phyloP scores from a whole-genome alignment of 2,888 invertebrate genomes.

The Callimorpha dominula region DNA sequence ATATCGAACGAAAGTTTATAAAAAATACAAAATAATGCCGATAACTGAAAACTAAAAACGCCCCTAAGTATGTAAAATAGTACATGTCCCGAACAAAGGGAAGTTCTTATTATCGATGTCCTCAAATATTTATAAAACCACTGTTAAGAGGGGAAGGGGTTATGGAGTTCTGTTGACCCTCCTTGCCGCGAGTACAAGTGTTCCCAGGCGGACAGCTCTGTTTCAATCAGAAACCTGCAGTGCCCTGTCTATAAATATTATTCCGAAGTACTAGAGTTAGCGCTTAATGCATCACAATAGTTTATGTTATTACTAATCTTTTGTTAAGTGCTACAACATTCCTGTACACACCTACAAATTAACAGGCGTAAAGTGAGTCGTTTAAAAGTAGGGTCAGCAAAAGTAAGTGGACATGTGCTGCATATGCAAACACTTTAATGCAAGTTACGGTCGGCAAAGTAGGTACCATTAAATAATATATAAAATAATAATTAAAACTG shows the following conservation, averaged over 20 bases:
- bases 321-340: slow-evolving; percentile 6
- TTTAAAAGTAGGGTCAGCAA: slow-evolving; percentile 31
- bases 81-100: too few species aligned
- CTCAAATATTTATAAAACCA: too few species aligned
- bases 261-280: not conserved
- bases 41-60: too few species aligned
- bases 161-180: too few species aligned
- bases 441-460: slow-evolving; percentile 6
- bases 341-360: slow-evolving; percentile 11
- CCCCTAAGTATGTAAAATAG: too few species aligned
- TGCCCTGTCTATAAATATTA: not conserved
- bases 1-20: too few species aligned
- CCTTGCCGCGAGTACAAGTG: too few species aligned
- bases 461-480: not conserved
- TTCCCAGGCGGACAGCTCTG: not conserved
- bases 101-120: too few species aligned
- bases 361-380: slow-evolving; percentile 16
- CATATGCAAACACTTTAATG: slow-evolving; percentile 34
- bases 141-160: too few species aligned
- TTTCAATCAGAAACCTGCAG: not conserved
- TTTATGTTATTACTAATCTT: not conserved
- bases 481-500: not conserved
- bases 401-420: slow-evolving; percentile 18
- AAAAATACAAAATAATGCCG: too few species aligned
- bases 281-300: not conserved